phyloP scores from a whole-genome alignment of 2,113 vertebrate species.

The Coturnix japonica region DNA sequence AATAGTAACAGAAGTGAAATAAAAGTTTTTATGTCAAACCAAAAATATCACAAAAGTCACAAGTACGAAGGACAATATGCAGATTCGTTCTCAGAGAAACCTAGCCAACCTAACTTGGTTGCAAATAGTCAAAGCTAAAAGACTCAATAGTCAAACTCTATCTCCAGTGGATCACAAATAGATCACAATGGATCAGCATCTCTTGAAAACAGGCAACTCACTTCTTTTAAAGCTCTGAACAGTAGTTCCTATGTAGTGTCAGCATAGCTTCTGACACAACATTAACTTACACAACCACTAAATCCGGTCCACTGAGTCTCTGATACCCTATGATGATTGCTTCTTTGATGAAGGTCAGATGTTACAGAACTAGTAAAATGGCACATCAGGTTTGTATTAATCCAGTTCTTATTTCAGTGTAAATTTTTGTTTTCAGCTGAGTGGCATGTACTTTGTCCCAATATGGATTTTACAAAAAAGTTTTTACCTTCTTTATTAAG shows the following conservation, averaged over 20 bases:
- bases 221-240: slow-evolving; percentile 13
- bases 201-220: background rate
- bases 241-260: background rate
- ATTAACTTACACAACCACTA: slow-evolving; percentile 17
- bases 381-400: slow-evolving; percentile 47
- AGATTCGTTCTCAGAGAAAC: background rate
- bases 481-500: background rate
- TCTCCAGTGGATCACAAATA: background rate
- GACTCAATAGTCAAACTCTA: rapidly evolving
- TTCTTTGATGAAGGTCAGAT: slow-evolving; percentile 31
- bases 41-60: background rate
- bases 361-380: slow-evolving; percentile 35
- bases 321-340: slow-evolving; percentile 9
- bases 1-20: background rate
- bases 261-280: background rate
- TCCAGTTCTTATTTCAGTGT: background rate
- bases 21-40: background rate
- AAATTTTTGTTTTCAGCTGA: background rate
- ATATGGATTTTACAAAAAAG: background rate
- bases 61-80: background rate
- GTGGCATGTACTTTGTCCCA: background rate
- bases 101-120: background rate
- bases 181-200: background rate
- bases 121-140: background rate
- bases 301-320: slow-evolving; percentile 18